Conservation (phyloP, 2,797 vertebrate genomes). For the Dryobates pubescens region DNA sequence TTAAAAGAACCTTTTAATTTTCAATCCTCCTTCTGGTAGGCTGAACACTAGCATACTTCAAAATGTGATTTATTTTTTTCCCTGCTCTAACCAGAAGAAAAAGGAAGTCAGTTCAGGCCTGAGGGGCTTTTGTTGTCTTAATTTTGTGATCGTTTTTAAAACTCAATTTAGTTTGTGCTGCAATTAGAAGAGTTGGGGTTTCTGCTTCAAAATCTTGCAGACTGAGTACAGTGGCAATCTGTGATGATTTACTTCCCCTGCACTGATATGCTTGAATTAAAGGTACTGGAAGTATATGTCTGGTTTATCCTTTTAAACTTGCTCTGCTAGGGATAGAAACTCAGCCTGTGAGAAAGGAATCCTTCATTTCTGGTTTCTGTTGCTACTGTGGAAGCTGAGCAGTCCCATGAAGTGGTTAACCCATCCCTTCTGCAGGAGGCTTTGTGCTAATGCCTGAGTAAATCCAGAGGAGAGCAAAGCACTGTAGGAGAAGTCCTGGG, state of each 20-base stretch:
- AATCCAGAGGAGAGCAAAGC: not conserved
- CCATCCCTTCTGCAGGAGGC: not conserved
- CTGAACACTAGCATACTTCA: not conserved
- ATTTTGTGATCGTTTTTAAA: not conserved
- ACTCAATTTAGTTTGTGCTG: not conserved
- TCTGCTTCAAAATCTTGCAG: not conserved
- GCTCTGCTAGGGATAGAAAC: not conserved
- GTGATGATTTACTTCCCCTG: not conserved
- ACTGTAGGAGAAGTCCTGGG: not conserved
- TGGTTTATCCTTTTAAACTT: not conserved
- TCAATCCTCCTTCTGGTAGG: not conserved
- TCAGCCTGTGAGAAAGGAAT: not conserved
- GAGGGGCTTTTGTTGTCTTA: not conserved
- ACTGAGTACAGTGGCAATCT: not conserved
- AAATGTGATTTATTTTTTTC: not conserved
- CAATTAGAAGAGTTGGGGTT: not conserved
- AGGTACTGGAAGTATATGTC: not conserved
- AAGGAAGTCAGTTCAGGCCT: not conserved
- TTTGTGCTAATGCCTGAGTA: not conserved
- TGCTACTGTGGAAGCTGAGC: not conserved
- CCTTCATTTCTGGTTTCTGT: not conserved
- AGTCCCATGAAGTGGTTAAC: not conserved
- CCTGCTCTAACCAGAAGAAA: not conserved
- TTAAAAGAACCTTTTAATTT: not conserved
- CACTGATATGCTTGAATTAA: not conserved